These are phyloP conservation scores for Saturnia pavonia DNA, from an alignment of 2,888 invertebrate species.

Conservation along the genomic window DNA sequence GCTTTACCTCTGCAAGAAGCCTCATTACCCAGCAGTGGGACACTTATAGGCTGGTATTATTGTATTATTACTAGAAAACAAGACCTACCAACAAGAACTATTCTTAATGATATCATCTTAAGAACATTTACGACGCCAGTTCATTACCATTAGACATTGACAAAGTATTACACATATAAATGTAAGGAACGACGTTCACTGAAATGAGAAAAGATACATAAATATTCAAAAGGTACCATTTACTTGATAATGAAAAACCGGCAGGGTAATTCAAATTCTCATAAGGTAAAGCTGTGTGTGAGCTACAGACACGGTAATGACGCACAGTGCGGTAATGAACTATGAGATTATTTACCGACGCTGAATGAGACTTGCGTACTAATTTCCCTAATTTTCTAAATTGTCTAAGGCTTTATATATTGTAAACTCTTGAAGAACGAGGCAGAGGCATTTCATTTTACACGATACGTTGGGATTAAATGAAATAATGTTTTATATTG, in stretches of 20 bases:
- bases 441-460: not conserved
- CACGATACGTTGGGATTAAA: not conserved
- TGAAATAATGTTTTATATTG: not conserved
- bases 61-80: too few species aligned
- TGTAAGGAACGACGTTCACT: not conserved
- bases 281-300: slow-evolving; percentile 38
- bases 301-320: slow-evolving; percentile 33
- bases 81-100: too few species aligned
- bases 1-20: too few species aligned
- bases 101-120: not conserved
- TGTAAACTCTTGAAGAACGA: not conserved
- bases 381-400: slow-evolving; percentile 20
- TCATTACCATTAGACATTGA: not conserved
- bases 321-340: slow-evolving; percentile 41
- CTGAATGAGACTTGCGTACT: slow-evolving; percentile 20
- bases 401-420: slow-evolving; percentile 14
- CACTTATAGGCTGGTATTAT: too few species aligned
- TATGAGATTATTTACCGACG: slow-evolving; percentile 34
- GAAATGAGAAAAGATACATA: slow-evolving; percentile 42
- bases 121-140: not conserved
- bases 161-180: not conserved
- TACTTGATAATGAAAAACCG: slow-evolving; percentile 60
- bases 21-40: too few species aligned
- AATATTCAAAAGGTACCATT: slow-evolving; percentile 58
- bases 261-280: slow-evolving; percentile 55